Evolutionary conservation across 2,797 vertebrate species (phyloP), one percentile per base, ranked within the genome.

Genomic region (Catamblyrhynchus diadema): DNA sequence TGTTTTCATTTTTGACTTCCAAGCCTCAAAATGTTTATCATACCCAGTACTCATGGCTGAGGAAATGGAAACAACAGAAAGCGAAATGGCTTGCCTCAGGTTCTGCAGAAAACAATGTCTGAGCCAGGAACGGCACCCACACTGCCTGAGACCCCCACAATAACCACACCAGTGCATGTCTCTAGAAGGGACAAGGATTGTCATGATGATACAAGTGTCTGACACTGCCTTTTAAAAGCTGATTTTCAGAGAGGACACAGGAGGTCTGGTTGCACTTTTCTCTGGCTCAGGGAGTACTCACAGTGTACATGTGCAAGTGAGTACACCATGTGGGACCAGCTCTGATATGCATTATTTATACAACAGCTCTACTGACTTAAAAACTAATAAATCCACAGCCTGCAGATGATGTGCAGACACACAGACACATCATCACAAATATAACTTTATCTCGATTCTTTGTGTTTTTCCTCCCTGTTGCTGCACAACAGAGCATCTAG

Each of bases 351-450:
- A 73, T 85, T 95, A 91, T 93, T 96, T 93, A 85, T 70, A 60
- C n/a, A 87, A 89, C 74, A 57, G 47, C 70, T 70, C 60, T 72
- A 66, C 88, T 82, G 84, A 89, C 74, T 71, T 64, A 87, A 92
- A 94, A 91, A 57, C 64, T 62, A 92, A 91, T 85, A 95, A 92
- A 92, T 87, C 60, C 74, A 64, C 74, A 77, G 89, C 39, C 56
- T 92, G 86, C 71, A 91, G 95, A 85, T 71, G 84, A 95, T 80
- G 89, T 95, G 94, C 93, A 95, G 88, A 94, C 81, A 84, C 42
- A 79, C 54, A 95, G 77, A 78, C 81, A 91, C 79, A 80, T 93
- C 75, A 89, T 80, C 87, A 50, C 91, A 94, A 93, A 78, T 81
- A 94, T 24, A 53, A 78, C 50, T 94, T 96, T 57, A 87, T 93